Evolutionary conservation across 2,797 vertebrate genomes (phyloP).

Genomic region (Aythya fuligula): DNA sequence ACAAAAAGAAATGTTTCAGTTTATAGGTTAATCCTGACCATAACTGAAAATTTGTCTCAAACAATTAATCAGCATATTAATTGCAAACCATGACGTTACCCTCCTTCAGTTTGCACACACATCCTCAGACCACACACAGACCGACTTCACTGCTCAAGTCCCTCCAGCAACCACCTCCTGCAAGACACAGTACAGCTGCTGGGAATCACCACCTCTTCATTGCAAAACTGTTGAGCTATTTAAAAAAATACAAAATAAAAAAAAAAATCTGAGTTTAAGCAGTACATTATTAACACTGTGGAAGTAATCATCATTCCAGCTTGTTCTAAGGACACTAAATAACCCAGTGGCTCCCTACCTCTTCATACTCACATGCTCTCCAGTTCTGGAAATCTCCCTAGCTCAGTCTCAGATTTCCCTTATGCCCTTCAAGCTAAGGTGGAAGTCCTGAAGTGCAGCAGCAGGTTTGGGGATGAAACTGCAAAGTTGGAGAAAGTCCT

Average conservation of each 20-base stretch:
- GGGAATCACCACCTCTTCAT: not conserved
- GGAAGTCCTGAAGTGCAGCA: not conserved
- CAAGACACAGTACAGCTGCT: not conserved
- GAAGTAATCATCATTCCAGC: not conserved
- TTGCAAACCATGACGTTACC: not conserved
- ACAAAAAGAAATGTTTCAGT: conserved; percentile 4
- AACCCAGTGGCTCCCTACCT: not conserved
- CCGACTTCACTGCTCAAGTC: not conserved
- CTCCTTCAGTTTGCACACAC: not conserved
- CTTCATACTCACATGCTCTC: not conserved
- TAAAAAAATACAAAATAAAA: not conserved
- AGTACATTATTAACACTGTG: not conserved
- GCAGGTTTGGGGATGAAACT: not conserved
- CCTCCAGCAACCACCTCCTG: not conserved
- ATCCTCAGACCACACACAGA: not conserved
- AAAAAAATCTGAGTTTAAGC: not conserved
- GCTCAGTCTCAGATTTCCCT: not conserved
- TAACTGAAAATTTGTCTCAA: not conserved
- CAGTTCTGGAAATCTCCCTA: not conserved
- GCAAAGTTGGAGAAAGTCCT: not conserved
- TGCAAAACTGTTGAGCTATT: not conserved
- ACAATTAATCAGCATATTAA: not conserved
- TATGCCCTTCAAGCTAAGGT: not conserved
- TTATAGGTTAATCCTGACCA: not conserved
- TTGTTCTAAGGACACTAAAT: not conserved